Percentiles rank a stretch among this genome's conserved stretches.
Conservation (phyloP, 1,140 invertebrate species). For the Drosophila sulfurigaster region DNA sequence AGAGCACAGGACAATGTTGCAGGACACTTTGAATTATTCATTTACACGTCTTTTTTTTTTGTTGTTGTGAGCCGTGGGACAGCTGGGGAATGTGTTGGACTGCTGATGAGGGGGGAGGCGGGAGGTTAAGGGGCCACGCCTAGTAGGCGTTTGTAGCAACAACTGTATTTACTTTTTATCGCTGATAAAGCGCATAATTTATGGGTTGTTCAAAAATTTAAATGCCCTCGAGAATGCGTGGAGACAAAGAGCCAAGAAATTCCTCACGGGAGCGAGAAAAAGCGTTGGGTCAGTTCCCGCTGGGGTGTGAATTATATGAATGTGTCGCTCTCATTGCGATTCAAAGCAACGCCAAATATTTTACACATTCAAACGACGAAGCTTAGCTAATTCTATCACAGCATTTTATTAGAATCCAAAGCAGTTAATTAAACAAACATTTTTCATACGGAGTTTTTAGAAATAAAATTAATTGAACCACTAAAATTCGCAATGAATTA, state of each 20-base stretch:
- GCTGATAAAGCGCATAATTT: conserved; percentile 83
- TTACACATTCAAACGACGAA: conserved; percentile 10
- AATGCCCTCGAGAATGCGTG: conserved; percentile 77
- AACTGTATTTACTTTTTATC: conserved; percentile 84
- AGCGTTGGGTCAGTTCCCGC: conserved; percentile 38
- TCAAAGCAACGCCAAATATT: conserved; percentile 40
- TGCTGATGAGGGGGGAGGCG: background rate
- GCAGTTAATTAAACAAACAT: background rate
- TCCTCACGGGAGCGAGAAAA: conserved; percentile 27
- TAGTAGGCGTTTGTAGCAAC: conserved; percentile 78
- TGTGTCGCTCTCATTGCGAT: conserved; percentile 10
- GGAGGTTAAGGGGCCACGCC: conserved; percentile 38
- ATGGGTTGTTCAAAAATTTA: conserved; percentile 81
- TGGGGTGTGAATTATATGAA: conserved; percentile 31
- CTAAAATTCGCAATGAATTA: no score
- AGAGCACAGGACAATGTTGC: conserved; percentile 71
- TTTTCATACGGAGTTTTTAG: no score
- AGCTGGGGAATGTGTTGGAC: conserved; percentile 25
- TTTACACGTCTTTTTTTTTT: conserved; percentile 61
- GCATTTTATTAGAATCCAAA: background rate
- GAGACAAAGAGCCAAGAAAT: conserved; percentile 63
- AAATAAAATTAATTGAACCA: no score
- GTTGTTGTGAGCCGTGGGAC: conserved; percentile 59
- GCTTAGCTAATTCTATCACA: background rate
- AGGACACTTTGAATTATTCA: conserved; percentile 83